phyloP scores from a whole-genome alignment of 2,113 vertebrate species.

The Bufo gargarizans region DNA sequence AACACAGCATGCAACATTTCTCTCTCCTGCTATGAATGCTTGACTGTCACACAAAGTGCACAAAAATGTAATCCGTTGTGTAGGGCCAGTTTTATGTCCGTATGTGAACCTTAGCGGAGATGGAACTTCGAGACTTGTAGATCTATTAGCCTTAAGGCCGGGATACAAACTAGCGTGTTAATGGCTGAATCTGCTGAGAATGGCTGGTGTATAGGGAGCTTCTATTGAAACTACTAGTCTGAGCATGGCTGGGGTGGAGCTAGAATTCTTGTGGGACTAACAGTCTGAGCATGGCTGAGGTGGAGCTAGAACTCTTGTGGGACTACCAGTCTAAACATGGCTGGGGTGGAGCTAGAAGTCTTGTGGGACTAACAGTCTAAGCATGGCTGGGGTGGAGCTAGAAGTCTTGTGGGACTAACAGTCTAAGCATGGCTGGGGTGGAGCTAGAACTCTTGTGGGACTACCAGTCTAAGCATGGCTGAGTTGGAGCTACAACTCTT shows the following conservation, averaged over 20 bases:
- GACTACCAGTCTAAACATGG: background rate
- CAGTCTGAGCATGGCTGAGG: too few relatives aligned
- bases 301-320: too few relatives aligned
- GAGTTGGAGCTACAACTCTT: background rate
- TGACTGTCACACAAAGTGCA: too few relatives aligned
- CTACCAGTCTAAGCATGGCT: background rate
- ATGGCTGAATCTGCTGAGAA: too few relatives aligned
- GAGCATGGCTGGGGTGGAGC: background rate
- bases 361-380: background rate
- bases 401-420: background rate
- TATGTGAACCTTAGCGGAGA: too few relatives aligned
- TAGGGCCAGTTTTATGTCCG: too few relatives aligned
- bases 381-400: background rate
- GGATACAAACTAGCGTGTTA: too few relatives aligned
- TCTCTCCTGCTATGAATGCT: too few relatives aligned
- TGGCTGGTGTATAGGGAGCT: background rate
- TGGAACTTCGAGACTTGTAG: background rate
- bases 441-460: background rate
- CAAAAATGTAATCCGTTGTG: too few relatives aligned
- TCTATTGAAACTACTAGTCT: background rate
- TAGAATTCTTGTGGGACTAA: too few relatives aligned
- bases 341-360: background rate
- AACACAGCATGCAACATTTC: too few relatives aligned
- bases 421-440: background rate
- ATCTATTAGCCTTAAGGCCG: background rate